These are phyloP conservation scores for Lateolabrax maculatus DNA, from an alignment of 2,797 vertebrate genomes.

Conservation along the genomic window DNA sequence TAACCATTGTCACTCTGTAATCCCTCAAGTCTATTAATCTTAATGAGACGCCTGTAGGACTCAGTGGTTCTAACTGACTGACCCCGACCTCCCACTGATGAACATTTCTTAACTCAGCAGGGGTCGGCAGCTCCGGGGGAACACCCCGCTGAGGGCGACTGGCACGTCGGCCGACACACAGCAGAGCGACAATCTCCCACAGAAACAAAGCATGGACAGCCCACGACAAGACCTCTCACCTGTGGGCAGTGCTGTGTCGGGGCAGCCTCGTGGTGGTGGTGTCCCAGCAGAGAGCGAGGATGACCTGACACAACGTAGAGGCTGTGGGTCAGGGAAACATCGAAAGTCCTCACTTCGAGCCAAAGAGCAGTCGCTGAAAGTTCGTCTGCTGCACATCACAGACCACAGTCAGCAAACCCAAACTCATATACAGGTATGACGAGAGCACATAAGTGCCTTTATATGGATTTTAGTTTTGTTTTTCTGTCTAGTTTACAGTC, in stretches of 20 bases:
- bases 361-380: constrained; percentile 51
- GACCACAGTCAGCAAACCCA: constrained; percentile 29
- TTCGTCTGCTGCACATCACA: constrained; percentile 24
- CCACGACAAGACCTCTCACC: constrained; percentile 40
- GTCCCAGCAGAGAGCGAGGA: constrained; percentile 1
- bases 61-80: constrained; percentile 35
- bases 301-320: neutral
- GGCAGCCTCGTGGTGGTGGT: constrained; percentile 15
- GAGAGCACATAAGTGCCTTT: neutral
- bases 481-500: too few relatives aligned
- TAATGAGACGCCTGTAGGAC: constrained; percentile 31
- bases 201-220: constrained; percentile 34
- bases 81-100: constrained; percentile 32
- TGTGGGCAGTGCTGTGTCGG: neutral
- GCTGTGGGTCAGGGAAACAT: neutral
- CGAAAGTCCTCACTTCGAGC: constrained; percentile 37
- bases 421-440: constrained; percentile 62
- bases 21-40: constrained; percentile 57
- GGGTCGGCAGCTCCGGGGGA: constrained; percentile 46
- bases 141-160: constrained; percentile 58
- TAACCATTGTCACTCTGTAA: constrained; percentile 37
- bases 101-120: constrained; percentile 73
- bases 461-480: neutral
- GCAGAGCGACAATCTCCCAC: constrained; percentile 29
- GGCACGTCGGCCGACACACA: constrained; percentile 28